Conservation (phyloP, 2,888 invertebrate genomes). For the Drosophila multiciliata region DNA sequence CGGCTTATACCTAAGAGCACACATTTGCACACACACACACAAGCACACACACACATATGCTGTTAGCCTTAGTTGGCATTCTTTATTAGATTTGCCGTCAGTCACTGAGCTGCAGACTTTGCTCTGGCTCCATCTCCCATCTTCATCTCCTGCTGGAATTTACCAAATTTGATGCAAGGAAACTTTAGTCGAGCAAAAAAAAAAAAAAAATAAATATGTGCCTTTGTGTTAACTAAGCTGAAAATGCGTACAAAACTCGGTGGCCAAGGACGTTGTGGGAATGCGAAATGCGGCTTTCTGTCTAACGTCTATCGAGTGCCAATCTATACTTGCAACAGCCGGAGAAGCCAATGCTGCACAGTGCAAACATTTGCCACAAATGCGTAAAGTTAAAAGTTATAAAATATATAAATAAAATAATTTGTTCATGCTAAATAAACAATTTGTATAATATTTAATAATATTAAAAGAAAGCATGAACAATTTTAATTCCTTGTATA, state of each 20-base stretch:
- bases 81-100: conserved; percentile 69
- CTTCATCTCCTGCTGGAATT: conserved; percentile 50
- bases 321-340: conserved; percentile 43
- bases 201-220: conserved; percentile 60
- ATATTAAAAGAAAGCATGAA: not conserved
- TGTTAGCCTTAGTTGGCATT: conserved; percentile 32
- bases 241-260: conserved; percentile 60
- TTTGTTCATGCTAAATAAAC: not conserved
- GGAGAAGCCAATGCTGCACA: conserved; percentile 7
- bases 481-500: too few species aligned
- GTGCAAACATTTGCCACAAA: not conserved
- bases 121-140: conserved; percentile 12
- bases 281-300: conserved; percentile 43
- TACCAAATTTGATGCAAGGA: conserved; percentile 72
- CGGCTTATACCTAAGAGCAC: conserved; percentile 37
- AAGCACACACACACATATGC: conserved; percentile 5
- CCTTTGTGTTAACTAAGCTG: conserved; percentile 76
- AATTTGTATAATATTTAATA: not conserved
- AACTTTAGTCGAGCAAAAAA: conserved; percentile 45
- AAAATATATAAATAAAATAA: too few species aligned
- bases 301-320: conserved; percentile 57
- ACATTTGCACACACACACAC: conserved; percentile 8
- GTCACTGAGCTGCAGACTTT: conserved; percentile 28
- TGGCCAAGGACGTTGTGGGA: conserved; percentile 56
- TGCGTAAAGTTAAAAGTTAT: not conserved